Evolutionary conservation across 2,113 vertebrate genomes (phyloP).

Genomic region (Stigmatopora nigra): DNA sequence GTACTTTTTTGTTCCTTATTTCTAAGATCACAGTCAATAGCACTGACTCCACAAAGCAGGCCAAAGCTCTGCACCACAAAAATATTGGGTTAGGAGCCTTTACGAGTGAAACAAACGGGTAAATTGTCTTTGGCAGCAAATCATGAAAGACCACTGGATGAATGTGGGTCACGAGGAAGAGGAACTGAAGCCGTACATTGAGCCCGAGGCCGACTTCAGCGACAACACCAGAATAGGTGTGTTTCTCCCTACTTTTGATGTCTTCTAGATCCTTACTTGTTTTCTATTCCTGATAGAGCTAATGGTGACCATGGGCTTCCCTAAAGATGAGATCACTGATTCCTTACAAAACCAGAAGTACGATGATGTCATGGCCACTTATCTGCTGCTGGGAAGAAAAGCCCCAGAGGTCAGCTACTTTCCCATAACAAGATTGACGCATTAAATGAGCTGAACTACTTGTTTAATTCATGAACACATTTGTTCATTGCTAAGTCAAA

Average conservation of each 20-base stretch:
- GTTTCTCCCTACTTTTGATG: conserved; percentile 51
- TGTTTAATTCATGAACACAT: too few species aligned
- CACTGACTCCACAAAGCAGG: conserved; percentile 15
- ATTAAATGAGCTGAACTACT: too few species aligned
- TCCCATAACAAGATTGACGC: neutral
- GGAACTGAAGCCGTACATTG: conserved; percentile 87
- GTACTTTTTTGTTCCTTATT: neutral
- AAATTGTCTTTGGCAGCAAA: conserved; percentile 75
- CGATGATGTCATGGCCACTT: conserved; percentile 96
- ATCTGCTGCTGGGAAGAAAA: conserved; percentile 92
- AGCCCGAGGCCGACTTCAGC: conserved; percentile 87
- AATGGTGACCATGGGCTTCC: conserved; percentile 98
- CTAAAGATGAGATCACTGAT: conserved; percentile 92
- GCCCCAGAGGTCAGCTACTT: conserved; percentile 81
- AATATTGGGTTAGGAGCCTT: neutral
- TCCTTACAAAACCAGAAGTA: conserved; percentile 89
- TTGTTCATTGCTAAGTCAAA: too few species aligned
- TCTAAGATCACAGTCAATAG: conserved; percentile 29
- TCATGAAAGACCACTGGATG: conserved; percentile 98
- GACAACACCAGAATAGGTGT: conserved; percentile 89
- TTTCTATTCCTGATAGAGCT: conserved; percentile 72
- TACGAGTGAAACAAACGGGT: neutral
- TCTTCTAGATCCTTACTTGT: neutral
- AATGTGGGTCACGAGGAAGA: conserved; percentile 93
- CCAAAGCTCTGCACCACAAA: conserved; percentile 25